Base-by-base conservation (phyloP, 2,888 invertebrate species). In the Epiblema foenella region DNA sequence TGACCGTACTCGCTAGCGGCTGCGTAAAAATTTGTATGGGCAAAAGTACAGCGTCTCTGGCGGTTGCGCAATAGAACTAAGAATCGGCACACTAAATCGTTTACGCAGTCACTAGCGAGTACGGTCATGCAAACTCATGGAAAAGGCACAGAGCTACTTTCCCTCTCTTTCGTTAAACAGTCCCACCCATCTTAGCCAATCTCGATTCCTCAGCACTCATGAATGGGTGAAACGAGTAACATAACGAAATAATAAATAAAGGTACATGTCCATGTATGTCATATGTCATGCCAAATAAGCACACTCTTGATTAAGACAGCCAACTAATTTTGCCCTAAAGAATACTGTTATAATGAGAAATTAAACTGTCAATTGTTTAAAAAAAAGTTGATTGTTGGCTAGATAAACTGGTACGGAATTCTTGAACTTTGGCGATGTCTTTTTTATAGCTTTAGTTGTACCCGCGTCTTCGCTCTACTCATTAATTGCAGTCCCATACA, bases 301-400 rank as follows among this genome's bases (percentile, higher is more conserved):
- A 3, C n/a, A 8, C 20, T 8, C 20, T 15, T 59, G 20, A 59
- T 59, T 42, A 67, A 29, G 24, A 62, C 24, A 5, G 15, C 24
- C 18, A 29, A 51, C 56, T 49, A 46, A 69, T 57, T 64, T 69
- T 51, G 49, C 17, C 58, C 69, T 58, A 58, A 64, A 46, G 18
- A 11, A 37, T 11, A 52, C 20, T 1, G 17, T n/a, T 29, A 29
- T 60, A 39, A 20, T 18, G 51, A 64, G 57, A 42, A 64, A 58
- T 64, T 64, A 69, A 60, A 29, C 29, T 69, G 69, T 57, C 67
- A 67, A 59, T 68, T 59, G 59, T 69, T 64, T 54, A 15, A 37
- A 63, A 63, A 63, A 20, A 37, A 18, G 9, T 59, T 39, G 42
- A 20, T 37, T 10, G 12, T 33, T 52, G 33, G 18, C 63, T 63